Evolutionary conservation across 2,888 invertebrate genomes (phyloP).

Genomic region (Caenorhabditis macrosperma): DNA sequence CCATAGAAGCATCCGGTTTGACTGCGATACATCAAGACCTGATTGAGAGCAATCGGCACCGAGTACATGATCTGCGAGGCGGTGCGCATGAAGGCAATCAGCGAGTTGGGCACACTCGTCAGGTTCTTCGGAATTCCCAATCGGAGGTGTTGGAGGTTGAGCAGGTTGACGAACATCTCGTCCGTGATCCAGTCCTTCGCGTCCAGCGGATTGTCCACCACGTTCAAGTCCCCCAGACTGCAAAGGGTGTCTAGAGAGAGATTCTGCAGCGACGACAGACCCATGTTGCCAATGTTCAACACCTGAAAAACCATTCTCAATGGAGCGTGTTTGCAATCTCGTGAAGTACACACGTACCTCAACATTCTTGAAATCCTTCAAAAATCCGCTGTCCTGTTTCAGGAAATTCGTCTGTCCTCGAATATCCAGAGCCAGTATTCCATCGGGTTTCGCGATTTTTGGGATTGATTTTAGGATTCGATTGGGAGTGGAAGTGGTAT

Average conservation of each 20-base stretch:
- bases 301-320: conserved; percentile 31
- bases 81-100: conserved; percentile 46
- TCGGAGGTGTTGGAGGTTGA: conserved; percentile 30
- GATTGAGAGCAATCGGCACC: conserved; percentile 4
- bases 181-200: conserved; percentile 26
- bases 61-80: conserved; percentile 50
- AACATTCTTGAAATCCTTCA: conserved; percentile 24
- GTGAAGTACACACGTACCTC: conserved; percentile 14
- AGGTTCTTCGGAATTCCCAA: conserved; percentile 25
- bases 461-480: conserved; percentile 27
- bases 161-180: conserved; percentile 33
- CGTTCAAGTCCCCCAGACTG: conserved; percentile 30
- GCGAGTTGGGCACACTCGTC: conserved; percentile 3
- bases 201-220: conserved; percentile 22
- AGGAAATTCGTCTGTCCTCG: conserved; percentile 44
- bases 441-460: conserved; percentile 14
- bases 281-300: conserved; percentile 43
- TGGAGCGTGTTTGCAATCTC: neutral
- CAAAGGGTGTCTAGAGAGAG: conserved; percentile 34
- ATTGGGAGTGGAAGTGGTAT: neutral
- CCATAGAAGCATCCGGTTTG: neutral
- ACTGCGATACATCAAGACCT: neutral
- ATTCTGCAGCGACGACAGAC: conserved; percentile 19
- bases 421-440: conserved; percentile 31
- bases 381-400: neutral